phyloP scores from a whole-genome alignment of 2,113 vertebrate genomes.

The Ctenodactylus gundi region DNA sequence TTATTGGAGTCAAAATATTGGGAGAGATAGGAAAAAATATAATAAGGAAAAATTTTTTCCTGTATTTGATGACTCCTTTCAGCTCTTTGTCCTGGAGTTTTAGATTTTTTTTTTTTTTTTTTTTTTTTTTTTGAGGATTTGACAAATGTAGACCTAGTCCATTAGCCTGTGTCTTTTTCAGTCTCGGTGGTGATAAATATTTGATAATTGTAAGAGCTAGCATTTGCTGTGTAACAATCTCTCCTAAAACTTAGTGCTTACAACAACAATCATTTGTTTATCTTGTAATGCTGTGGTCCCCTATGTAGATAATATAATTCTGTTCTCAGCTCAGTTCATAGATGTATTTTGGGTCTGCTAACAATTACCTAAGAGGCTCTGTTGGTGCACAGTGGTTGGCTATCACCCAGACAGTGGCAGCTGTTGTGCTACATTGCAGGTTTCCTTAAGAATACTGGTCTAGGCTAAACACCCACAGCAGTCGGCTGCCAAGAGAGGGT shows the following conservation, averaged over 20 bases:
- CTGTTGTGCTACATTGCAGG: background rate
- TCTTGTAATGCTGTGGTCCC: background rate
- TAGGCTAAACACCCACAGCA: background rate
- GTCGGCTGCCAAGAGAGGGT: background rate
- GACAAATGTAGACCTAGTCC: background rate
- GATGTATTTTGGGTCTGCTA: background rate
- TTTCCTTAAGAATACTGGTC: background rate
- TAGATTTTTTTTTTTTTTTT: background rate
- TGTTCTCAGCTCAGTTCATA: background rate
- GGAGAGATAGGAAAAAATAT: background rate
- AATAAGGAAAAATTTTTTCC: background rate
- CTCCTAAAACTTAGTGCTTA: background rate
- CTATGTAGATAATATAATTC: background rate
- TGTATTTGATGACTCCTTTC: background rate
- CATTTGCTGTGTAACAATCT: background rate
- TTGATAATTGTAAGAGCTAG: background rate
- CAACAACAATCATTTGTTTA: background rate
- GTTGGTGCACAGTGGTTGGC: background rate
- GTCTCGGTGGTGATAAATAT: background rate
- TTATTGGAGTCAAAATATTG: slow-evolving; percentile 45
- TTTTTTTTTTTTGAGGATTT: slow-evolving; percentile 30
- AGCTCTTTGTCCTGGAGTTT: background rate
- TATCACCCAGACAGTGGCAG: background rate
- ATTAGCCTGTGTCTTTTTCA: background rate
- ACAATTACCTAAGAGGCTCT: background rate